phyloP scores from a whole-genome alignment of 2,888 invertebrate genomes.

The Parnassius smintheus region DNA sequence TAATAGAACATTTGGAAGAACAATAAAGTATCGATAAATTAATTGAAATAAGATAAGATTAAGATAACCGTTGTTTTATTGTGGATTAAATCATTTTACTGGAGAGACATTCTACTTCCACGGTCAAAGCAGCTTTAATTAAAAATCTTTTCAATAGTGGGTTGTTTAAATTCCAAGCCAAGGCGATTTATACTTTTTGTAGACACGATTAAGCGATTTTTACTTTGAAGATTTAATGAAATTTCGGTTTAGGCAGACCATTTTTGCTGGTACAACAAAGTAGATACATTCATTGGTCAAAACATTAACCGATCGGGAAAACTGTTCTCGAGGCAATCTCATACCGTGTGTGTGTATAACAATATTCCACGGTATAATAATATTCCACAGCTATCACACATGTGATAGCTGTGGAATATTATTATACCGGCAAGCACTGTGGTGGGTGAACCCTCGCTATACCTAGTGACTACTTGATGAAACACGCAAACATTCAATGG shows the following conservation, averaged over 20 bases:
- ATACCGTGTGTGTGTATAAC: too few relatives aligned
- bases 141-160: conserved; percentile 71
- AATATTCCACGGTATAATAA: too few relatives aligned
- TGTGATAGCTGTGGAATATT: too few relatives aligned
- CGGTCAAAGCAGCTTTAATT: conserved; percentile 77
- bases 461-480: too few relatives aligned
- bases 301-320: too few relatives aligned
- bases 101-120: conserved; percentile 67
- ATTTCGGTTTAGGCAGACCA: conserved; percentile 50
- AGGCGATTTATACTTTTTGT: conserved; percentile 50
- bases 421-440: too few relatives aligned
- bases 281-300: too few relatives aligned
- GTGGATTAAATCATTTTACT: conserved; percentile 67
- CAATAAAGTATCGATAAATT: conserved; percentile 47
- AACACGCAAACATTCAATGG: too few relatives aligned
- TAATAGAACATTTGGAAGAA: conserved; percentile 35
- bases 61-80: conserved; percentile 52
- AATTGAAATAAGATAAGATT: conserved; percentile 20
- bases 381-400: too few relatives aligned
- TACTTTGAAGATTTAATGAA: conserved; percentile 56
- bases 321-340: too few relatives aligned
- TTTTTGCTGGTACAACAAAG: conserved; percentile 26
- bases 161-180: conserved; percentile 72
- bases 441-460: too few relatives aligned
- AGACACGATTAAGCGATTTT: conserved; percentile 27